phyloP scores from a whole-genome alignment of 2,797 vertebrate genomes.

The Liasis olivaceus region DNA sequence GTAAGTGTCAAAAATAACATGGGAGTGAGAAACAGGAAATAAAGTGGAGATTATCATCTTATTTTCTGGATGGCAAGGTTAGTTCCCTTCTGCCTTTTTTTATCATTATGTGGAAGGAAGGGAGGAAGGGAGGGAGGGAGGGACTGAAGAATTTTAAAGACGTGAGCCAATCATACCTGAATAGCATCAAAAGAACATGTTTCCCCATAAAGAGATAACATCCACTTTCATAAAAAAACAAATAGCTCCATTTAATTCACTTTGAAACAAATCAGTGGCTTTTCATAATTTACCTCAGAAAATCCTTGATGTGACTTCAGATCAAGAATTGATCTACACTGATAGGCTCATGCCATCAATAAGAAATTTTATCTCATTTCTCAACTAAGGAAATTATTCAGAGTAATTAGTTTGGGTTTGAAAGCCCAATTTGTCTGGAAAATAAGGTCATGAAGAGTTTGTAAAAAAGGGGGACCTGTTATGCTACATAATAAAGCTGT shows the following conservation, averaged over 20 bases:
- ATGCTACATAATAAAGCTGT: neutral
- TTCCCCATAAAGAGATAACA: neutral
- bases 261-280: neutral
- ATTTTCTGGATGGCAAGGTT: slow-evolving; percentile 17
- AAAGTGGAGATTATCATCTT: slow-evolving; percentile 11
- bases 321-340: slow-evolving; percentile 4
- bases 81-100: neutral
- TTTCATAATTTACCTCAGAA: slow-evolving; percentile 30
- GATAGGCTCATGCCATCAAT: slow-evolving; percentile 1
- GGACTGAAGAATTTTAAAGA: neutral
- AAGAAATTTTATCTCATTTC: neutral
- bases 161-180: neutral
- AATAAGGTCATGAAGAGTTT: slow-evolving; percentile 28
- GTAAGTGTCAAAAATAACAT: slow-evolving; percentile 26
- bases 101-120: neutral
- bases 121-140: neutral
- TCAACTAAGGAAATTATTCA: slow-evolving; percentile 34
- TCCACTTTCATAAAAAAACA: neutral
- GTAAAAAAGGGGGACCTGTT: neutral
- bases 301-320: neutral
- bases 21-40: slow-evolving; percentile 16
- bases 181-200: neutral
- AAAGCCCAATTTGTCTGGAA: slow-evolving; percentile 45
- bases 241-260: slow-evolving; percentile 5
- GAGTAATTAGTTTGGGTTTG: slow-evolving; percentile 50